These are phyloP conservation scores for Hapalemur alaotrensis DNA, from an alignment of 2,797 vertebrate species.

Conservation along the genomic window DNA sequence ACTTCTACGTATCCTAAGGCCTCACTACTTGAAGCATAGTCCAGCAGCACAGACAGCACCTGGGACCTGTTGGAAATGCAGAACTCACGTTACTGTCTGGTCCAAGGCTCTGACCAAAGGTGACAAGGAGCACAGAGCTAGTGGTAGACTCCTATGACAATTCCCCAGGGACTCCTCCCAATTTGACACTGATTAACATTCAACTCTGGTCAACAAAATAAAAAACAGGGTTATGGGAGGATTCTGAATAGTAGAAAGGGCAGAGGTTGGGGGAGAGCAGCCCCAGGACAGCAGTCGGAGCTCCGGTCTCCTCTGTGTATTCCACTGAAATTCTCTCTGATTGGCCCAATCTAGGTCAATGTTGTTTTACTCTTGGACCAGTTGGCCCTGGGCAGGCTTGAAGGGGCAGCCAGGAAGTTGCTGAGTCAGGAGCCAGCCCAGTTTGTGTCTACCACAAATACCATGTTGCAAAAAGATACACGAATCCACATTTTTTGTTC, in stretches of 20 bases:
- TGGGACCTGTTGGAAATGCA: background rate
- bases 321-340: background rate
- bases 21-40: background rate
- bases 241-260: background rate
- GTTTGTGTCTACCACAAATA: background rate
- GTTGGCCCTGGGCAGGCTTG: background rate
- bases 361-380: background rate
- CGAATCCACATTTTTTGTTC: background rate
- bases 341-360: no score
- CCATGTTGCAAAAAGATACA: background rate
- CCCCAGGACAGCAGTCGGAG: accelerated
- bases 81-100: background rate
- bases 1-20: background rate
- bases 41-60: background rate
- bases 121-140: background rate
- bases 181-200: background rate
- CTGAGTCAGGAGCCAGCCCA: background rate
- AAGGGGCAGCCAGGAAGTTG: background rate
- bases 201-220: background rate
- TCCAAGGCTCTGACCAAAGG: background rate
- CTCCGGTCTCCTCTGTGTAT: background rate
- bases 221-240: background rate
- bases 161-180: background rate
- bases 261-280: background rate
- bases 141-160: background rate